These are phyloP conservation scores for Crocuta crocuta DNA, from an alignment of 2,113 vertebrate species.

Conservation along the genomic window DNA sequence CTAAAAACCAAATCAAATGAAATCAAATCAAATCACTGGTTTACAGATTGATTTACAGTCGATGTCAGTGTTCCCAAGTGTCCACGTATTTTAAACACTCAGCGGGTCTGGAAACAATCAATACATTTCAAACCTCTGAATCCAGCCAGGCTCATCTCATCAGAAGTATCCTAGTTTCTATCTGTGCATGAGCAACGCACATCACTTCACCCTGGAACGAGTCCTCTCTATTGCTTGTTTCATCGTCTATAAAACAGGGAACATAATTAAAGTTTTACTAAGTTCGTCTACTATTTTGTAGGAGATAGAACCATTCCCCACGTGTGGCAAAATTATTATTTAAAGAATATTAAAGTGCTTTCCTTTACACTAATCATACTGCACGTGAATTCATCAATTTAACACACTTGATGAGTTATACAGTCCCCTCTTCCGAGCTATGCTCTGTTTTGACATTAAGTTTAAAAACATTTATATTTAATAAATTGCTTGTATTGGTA, in stretches of 20 bases:
- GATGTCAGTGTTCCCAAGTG: no score
- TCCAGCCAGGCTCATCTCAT: no score
- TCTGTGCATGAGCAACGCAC: rapidly evolving
- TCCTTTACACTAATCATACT: neutral
- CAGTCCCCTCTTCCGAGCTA: neutral
- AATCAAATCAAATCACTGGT: neutral
- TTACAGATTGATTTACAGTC: neutral
- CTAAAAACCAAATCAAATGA: neutral
- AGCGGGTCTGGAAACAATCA: neutral
- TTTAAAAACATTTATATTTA: neutral
- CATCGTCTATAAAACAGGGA: neutral
- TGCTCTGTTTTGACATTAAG: neutral
- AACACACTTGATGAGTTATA: neutral
- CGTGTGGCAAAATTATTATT: neutral
- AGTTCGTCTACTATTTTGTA: no score
- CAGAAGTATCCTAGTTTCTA: neutral
- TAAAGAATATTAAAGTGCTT: neutral
- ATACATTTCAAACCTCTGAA: neutral
- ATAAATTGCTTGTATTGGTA: neutral
- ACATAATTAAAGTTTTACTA: neutral
- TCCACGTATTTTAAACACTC: neutral
- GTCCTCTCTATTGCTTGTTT: neutral
- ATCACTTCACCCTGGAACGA: rapidly evolving
- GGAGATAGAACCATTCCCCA: neutral
- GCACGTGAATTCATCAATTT: neutral